These are phyloP conservation scores for Amblyraja radiata DNA, from an alignment of 2,797 vertebrate species.

Conservation along the genomic window DNA sequence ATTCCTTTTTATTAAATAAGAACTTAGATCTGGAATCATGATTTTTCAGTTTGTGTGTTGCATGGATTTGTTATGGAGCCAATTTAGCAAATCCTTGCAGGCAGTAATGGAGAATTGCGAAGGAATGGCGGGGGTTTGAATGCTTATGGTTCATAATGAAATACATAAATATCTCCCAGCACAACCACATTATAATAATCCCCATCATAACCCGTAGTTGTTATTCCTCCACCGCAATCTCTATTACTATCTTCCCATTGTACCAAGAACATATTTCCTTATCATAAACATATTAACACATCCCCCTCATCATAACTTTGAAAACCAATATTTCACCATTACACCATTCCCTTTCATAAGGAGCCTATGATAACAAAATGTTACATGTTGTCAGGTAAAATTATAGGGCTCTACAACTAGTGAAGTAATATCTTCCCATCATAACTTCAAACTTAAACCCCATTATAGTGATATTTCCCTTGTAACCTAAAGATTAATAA, in stretches of 20 bases:
- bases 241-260: background rate
- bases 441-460: background rate
- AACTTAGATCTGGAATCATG: background rate
- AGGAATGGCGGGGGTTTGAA: background rate
- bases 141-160: background rate
- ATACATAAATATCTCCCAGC: background rate
- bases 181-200: background rate
- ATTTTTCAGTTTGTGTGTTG: background rate
- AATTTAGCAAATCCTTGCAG: background rate
- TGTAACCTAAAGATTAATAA: background rate
- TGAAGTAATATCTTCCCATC: background rate
- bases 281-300: no score
- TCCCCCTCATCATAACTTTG: no score
- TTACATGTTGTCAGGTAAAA: no score
- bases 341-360: no score
- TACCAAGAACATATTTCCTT: no score
- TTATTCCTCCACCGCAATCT: background rate
- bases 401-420: no score
- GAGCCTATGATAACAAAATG: no score
- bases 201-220: background rate
- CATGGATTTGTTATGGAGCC: background rate
- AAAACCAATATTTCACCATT: no score
- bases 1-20: no score
- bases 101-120: background rate
- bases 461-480: background rate